Base-by-base conservation (phyloP, 2,113 vertebrate species). In the Ursus arctos region DNA sequence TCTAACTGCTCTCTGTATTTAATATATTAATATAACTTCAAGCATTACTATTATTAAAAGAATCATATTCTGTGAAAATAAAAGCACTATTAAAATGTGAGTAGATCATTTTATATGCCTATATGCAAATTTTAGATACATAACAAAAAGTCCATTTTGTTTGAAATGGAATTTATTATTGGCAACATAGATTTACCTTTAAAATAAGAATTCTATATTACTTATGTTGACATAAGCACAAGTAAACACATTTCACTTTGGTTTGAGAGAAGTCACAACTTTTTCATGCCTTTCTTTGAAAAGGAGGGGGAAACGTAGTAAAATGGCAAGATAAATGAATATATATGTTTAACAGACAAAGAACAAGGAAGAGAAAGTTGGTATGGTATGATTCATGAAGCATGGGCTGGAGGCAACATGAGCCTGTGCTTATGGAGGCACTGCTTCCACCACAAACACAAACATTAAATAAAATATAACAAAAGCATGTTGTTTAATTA, bases 61-160 rank as follows among this genome's bases (percentile, higher is more conserved):
- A 11, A 69, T 61, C 36, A 69, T 43, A 67, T 49, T 79, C 8
- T 61, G 4, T 79, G 51, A 79, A 79, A 51, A 88, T 74, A 63
- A 80, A 94, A 81, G 57, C 57, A 91, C 8, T 65, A 87, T 57
- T 24, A 94, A 86, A 91, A 36, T 91, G 31, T 72, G 61, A 89
- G 10, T 63, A 36, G 51, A n/a, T 36, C 6, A 82, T 61, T 53
- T 91, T 19, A 91, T 24, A 63, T 85, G 36, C 31, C 72, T 94
- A 88, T 51, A 24, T 4, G 84, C 79, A 57, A 53, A 63, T 83
- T 88, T 94, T 57, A 84, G 22, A n/a, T 65, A 71, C n/a, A 24
- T 18, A 22, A 77, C 22, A 82, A 87, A 82, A 80, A 84, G 80
- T 80, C 10, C 31, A 33, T 59, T 65, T 72, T 80, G 84, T 84